Evolutionary conservation across 23 tunicate genomes (phyloP).

Genomic region (Clavelina lepadiformis): DNA sequence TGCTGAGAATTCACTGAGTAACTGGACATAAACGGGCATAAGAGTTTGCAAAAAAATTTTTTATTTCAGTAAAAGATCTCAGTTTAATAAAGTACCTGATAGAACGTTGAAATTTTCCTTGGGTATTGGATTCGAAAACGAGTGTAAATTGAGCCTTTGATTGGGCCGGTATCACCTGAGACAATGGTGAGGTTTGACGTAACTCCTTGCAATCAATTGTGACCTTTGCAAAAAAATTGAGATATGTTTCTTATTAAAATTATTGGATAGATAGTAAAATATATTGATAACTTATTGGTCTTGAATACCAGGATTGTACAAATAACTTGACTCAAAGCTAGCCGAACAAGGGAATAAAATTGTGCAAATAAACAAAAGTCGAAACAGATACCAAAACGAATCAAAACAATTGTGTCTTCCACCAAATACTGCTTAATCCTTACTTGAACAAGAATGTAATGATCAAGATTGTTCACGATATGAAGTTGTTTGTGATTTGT

Average conservation of each 20-base stretch:
- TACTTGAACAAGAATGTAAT: conserved; percentile 79
- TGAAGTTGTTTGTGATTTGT: conserved; percentile 68
- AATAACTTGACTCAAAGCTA: too few species aligned
- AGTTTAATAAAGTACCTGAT: too few species aligned
- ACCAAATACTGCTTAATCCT: too few species aligned
- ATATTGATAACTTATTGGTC: too few species aligned
- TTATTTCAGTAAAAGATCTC: background rate
- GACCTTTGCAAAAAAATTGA: conserved; percentile 35
- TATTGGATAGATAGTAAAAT: too few species aligned
- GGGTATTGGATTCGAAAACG: conserved; percentile 73
- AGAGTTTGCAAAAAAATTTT: background rate
- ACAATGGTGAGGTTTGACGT: conserved; percentile 85
- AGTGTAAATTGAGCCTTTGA: conserved; percentile 81
- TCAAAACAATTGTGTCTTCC: too few species aligned
- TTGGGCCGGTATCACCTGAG: conserved; percentile 79
- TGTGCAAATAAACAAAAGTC: too few species aligned
- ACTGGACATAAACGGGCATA: conserved; percentile 21
- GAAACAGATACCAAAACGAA: too few species aligned
- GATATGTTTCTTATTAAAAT: too few species aligned
- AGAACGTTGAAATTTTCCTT: conserved; percentile 87
- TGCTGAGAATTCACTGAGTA: conserved; percentile 83
- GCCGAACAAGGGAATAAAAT: too few species aligned
- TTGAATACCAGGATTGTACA: too few species aligned
- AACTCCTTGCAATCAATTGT: conserved; percentile 76
- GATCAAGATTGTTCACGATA: conserved; percentile 81